phyloP scores from a whole-genome alignment of 2,113 vertebrate genomes.

The Ciconia stormi region DNA sequence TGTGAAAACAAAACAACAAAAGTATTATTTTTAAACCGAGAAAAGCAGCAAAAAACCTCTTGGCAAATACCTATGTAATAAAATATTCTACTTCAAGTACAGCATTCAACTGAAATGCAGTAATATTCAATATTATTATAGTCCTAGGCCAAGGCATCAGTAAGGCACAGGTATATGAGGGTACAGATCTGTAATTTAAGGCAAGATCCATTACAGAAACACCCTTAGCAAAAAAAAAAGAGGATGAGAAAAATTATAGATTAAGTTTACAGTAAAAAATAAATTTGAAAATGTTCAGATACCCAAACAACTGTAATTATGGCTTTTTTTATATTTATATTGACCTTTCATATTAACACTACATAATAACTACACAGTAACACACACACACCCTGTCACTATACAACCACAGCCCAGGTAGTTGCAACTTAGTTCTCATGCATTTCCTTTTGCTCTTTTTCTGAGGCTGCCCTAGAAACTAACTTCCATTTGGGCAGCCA shows the following conservation, averaged over 20 bases:
- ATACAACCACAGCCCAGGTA: background rate
- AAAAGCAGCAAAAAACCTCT: background rate
- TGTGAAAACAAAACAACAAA: background rate
- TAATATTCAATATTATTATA: background rate
- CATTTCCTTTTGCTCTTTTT: background rate
- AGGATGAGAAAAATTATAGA: background rate
- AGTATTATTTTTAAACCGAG: background rate
- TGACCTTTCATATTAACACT: background rate
- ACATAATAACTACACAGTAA: background rate
- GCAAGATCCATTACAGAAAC: background rate
- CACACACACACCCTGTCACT: background rate
- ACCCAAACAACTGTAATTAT: background rate
- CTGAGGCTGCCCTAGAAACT: background rate
- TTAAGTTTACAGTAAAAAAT: background rate
- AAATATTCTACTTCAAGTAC: background rate
- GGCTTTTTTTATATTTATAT: background rate
- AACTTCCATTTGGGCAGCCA: background rate
- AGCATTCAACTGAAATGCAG: background rate
- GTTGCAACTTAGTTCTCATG: background rate
- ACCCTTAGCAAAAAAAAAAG: background rate
- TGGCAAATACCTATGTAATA: background rate
- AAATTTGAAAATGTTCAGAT: background rate
- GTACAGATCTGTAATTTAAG: background rate
- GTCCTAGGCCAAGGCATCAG: background rate
- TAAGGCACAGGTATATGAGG: background rate